Percentiles rank a stretch among this genome's conserved stretches.
These are phyloP conservation scores for Cyprinodon variegatus DNA, from an alignment of 2,113 vertebrate genomes.

Conservation along the genomic window DNA sequence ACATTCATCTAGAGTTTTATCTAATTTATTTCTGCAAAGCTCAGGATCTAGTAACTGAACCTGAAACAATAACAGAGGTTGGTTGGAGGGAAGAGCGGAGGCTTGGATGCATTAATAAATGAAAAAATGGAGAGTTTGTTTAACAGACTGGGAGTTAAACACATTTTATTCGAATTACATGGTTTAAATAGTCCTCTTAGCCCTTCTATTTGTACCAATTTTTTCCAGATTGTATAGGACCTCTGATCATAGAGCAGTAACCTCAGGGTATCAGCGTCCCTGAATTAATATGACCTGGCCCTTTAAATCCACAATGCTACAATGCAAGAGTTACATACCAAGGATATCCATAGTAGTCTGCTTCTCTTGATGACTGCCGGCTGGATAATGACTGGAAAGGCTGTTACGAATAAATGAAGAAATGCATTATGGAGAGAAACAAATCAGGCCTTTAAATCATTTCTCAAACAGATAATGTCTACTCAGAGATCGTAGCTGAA, in stretches of 20 bases:
- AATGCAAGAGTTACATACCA: slow-evolving; percentile 82
- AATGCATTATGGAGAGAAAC: neutral
- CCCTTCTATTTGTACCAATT: too few relatives aligned
- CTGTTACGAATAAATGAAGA: slow-evolving; percentile 44
- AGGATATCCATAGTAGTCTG: slow-evolving; percentile 89
- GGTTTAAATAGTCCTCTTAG: too few relatives aligned
- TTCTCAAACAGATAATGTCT: neutral
- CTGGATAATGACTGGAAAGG: slow-evolving; percentile 83
- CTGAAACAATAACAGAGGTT: neutral
- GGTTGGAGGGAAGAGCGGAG: too few relatives aligned
- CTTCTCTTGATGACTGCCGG: slow-evolving; percentile 87
- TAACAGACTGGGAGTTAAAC: neutral
- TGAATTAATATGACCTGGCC: neutral
- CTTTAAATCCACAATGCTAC: slow-evolving; percentile 17
- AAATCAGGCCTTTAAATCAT: too few relatives aligned
- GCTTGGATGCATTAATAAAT: neutral
- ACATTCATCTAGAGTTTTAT: neutral
- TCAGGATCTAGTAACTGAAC: neutral
- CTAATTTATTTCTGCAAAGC: neutral
- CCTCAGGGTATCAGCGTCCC: slow-evolving; percentile 10
- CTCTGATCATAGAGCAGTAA: slow-evolving; percentile 3
- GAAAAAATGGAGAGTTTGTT: neutral
- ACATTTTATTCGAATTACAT: too few relatives aligned
- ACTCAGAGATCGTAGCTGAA: neutral
- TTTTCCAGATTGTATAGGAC: too few relatives aligned